Conservation (phyloP, 1,140 invertebrate species). For the Argopecten irradians region DNA sequence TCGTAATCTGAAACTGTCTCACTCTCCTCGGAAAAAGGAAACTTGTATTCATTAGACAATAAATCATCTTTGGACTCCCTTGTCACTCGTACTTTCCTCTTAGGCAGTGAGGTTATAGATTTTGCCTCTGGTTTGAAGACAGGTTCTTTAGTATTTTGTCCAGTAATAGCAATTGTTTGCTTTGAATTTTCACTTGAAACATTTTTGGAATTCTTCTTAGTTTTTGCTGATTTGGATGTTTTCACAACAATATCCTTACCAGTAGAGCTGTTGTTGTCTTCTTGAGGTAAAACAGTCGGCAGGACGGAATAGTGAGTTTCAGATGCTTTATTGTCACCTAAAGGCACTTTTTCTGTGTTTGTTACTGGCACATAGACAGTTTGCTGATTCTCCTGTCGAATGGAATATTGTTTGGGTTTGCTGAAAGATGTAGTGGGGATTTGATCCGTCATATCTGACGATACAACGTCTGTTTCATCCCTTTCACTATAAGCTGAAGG, state of each 20-base stretch:
- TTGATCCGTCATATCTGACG: constrained; percentile 24
- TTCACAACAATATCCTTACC: constrained; percentile 2
- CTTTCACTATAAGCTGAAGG: constrained; percentile 50
- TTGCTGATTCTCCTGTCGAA: constrained; percentile 27
- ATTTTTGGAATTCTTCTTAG: constrained; percentile 25
- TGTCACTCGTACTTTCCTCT: constrained; percentile 57
- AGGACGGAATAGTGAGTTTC: neutral
- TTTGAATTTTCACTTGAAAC: constrained; percentile 37
- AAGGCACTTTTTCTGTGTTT: neutral
- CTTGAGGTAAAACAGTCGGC: neutral
- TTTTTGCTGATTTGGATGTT: constrained; percentile 3
- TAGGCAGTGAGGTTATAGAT: constrained; percentile 12
- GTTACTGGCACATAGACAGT: constrained; percentile 25
- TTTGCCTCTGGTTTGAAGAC: constrained; percentile 26
- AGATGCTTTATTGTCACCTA: no score
- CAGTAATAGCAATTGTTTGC: neutral
- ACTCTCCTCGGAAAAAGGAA: constrained; percentile 59
- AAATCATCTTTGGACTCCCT: constrained; percentile 60
- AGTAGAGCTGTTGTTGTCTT: neutral
- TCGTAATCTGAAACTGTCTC: constrained; percentile 53
- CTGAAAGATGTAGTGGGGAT: neutral
- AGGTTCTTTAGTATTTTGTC: constrained; percentile 37
- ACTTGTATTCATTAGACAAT: constrained; percentile 59
- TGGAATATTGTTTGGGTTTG: constrained; percentile 43
- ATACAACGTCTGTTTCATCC: constrained; percentile 31